These are phyloP conservation scores for Porites divaricata DNA, from an alignment of 92 coral and sea anemone genomes.

Conservation along the genomic window DNA sequence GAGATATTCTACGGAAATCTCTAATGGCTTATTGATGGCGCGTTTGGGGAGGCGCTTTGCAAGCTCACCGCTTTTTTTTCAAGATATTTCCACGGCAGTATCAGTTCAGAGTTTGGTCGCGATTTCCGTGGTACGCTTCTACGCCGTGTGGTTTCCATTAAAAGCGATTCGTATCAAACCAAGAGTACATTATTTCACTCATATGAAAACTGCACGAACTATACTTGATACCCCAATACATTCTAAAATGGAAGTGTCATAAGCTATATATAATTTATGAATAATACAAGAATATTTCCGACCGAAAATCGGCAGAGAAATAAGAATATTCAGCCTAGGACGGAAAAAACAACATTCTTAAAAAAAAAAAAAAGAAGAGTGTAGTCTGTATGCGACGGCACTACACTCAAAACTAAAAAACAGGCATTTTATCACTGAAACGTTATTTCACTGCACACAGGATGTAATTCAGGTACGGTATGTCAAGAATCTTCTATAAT, in stretches of 20 bases:
- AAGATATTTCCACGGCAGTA: conserved; percentile 76
- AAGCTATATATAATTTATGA: too few species aligned
- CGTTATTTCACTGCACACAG: background rate
- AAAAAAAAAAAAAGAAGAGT: too few species aligned
- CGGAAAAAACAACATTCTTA: too few species aligned
- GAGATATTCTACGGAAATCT: conserved; percentile 69
- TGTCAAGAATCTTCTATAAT: background rate
- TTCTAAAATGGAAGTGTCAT: too few species aligned
- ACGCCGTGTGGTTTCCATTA: conserved; percentile 69
- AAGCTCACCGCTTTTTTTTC: conserved; percentile 63
- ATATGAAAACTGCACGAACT: conserved; percentile 33
- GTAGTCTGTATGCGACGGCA: too few species aligned
- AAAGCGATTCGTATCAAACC: conserved; percentile 54
- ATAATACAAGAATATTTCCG: too few species aligned
- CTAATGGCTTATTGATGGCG: conserved; percentile 73
- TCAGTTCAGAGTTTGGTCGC: conserved; percentile 67
- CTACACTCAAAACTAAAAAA: too few species aligned
- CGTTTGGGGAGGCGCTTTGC: conserved; percentile 59
- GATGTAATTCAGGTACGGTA: conserved; percentile 1
- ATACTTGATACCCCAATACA: too few species aligned
- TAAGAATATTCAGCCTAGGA: too few species aligned
- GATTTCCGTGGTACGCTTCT: conserved; percentile 69
- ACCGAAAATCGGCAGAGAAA: too few species aligned
- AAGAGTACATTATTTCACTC: conserved; percentile 38
- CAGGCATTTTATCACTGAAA: background rate